Conservation (phyloP, 2,113 vertebrate species). For the Siphamia tubifer region DNA sequence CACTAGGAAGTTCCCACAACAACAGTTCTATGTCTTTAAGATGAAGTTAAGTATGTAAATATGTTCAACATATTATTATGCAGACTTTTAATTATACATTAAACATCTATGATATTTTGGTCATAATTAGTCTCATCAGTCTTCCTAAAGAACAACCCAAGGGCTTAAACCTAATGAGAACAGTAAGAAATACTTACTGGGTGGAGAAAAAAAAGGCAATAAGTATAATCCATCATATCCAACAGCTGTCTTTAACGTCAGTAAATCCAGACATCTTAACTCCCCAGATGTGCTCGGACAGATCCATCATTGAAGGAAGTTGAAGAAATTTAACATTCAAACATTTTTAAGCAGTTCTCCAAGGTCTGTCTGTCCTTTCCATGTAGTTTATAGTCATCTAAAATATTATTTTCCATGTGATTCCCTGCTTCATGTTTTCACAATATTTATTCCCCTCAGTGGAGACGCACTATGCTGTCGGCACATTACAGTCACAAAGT, state of each 20-base stretch:
- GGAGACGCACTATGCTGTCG: neutral
- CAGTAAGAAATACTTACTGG: neutral
- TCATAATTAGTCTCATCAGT: no score
- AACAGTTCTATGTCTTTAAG: no score
- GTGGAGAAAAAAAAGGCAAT: neutral
- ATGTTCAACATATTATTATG: no score
- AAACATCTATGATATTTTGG: no score
- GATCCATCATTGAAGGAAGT: constrained; percentile 3
- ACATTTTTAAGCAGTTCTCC: constrained; percentile 21
- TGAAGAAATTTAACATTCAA: constrained; percentile 27
- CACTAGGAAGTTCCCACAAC: no score
- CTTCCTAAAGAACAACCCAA: no score
- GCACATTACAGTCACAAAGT: constrained; percentile 3
- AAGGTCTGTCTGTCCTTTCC: constrained; percentile 26
- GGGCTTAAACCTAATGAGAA: no score
- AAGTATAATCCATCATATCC: constrained; percentile 1
- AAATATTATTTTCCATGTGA: neutral
- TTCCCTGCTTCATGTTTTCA: constrained; percentile 15
- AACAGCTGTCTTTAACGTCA: constrained; percentile 17
- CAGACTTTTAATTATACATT: no score
- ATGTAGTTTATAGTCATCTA: constrained; percentile 30
- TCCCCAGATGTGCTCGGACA: neutral
- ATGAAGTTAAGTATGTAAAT: no score
- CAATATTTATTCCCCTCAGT: constrained; percentile 12
- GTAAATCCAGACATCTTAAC: constrained; percentile 5